Percentiles rank a stretch among this genome's conserved stretches.
Conservation (phyloP, 2,888 invertebrate genomes). For the Tenthredo distinguenda region DNA sequence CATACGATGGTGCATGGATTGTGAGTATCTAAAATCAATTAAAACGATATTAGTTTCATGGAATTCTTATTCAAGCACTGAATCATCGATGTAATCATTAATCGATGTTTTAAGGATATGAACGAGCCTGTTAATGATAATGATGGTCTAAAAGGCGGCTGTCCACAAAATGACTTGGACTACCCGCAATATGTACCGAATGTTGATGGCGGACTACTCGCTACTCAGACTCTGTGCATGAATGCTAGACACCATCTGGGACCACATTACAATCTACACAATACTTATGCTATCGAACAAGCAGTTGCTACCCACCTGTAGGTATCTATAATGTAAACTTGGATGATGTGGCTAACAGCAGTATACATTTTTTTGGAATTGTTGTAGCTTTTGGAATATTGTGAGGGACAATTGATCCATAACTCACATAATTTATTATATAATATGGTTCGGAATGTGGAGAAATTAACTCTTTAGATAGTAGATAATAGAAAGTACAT, state of each 20-base stretch:
- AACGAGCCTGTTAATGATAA: conserved; percentile 93
- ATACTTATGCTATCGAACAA: conserved; percentile 88
- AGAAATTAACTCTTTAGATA: background rate
- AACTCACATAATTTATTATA: no score
- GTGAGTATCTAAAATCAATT: conserved; percentile 78
- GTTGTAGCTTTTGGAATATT: no score
- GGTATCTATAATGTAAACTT: conserved; percentile 70
- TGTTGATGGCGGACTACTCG: conserved; percentile 81
- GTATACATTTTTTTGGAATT: no score
- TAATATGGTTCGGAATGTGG: background rate
- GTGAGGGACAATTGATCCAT: no score
- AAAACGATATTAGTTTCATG: background rate
- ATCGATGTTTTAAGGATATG: conserved; percentile 84
- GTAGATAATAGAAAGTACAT: background rate
- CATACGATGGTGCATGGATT: conserved; percentile 92
- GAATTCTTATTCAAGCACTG: background rate
- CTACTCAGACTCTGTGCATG: conserved; percentile 89
- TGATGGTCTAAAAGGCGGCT: conserved; percentile 82
- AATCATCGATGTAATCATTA: background rate
- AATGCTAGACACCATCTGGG: conserved; percentile 86
- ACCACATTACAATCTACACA: conserved; percentile 88
- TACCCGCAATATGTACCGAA: conserved; percentile 85
- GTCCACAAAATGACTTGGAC: conserved; percentile 81
- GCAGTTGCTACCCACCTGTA: conserved; percentile 87
- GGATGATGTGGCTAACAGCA: background rate